Evolutionary conservation across 2,797 vertebrate genomes (phyloP).

Genomic region (Typhlichthys eigenmanni): DNA sequence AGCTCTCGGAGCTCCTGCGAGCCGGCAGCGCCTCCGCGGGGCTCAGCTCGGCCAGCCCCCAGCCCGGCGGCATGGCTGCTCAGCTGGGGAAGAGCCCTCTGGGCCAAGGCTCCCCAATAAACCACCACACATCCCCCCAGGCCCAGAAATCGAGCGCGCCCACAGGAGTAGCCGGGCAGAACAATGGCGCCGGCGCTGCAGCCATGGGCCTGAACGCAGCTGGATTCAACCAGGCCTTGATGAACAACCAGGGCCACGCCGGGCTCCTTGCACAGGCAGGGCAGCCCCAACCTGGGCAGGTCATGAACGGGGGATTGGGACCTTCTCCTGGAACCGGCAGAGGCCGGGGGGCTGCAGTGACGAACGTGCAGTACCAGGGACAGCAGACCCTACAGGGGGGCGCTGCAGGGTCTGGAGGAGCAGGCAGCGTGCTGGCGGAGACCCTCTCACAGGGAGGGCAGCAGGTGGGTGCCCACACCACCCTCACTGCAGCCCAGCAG

Average conservation of each 20-base stretch:
- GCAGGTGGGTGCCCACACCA: conserved; percentile 84
- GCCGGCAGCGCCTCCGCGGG: conserved; percentile 83
- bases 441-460: conserved; percentile 90
- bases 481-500: conserved; percentile 84
- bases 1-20: conserved; percentile 94
- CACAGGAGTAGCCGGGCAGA: conserved; percentile 77
- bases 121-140: conserved; percentile 81
- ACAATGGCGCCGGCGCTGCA: conserved; percentile 75
- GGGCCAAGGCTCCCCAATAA: conserved; percentile 85
- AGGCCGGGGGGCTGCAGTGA: conserved; percentile 83
- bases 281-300: conserved; percentile 85
- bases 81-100: conserved; percentile 93
- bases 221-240: conserved; percentile 89
- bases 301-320: conserved; percentile 93
- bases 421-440: conserved; percentile 88
- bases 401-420: conserved; percentile 72
- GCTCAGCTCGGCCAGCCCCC: conserved; percentile 85
- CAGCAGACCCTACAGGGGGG: conserved; percentile 79
- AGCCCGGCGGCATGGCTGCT: conserved; percentile 81
- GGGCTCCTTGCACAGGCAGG: conserved; percentile 84
- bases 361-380: conserved; percentile 87
- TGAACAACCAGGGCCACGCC: conserved; percentile 87
- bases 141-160: conserved; percentile 89
- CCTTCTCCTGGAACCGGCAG: conserved; percentile 82
- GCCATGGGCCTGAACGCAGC: conserved; percentile 87